phyloP scores from a whole-genome alignment of 2,113 vertebrate species.

The Maccullochella peelii region DNA sequence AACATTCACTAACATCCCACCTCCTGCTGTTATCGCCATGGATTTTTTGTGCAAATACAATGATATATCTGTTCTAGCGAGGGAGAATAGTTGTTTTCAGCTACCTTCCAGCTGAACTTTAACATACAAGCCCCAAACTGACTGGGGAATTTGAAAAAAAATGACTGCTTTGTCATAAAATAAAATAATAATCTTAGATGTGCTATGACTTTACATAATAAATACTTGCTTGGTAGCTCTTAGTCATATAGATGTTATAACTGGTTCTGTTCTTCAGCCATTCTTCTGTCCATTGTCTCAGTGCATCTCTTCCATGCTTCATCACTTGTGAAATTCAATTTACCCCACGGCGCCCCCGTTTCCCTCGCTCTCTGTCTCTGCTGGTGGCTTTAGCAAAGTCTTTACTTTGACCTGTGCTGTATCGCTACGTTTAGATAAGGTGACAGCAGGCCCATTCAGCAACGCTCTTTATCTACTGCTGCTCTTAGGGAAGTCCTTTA shows the following conservation, averaged over 20 bases:
- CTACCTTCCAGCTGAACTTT: constrained; percentile 56
- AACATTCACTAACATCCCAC: constrained; percentile 85
- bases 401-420: constrained; percentile 69
- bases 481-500: constrained; percentile 74
- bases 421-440: constrained; percentile 76
- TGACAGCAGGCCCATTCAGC: constrained; percentile 75
- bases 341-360: constrained; percentile 12
- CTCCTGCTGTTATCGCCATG: constrained; percentile 89
- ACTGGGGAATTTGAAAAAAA: constrained; percentile 52
- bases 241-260: constrained; percentile 1
- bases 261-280: background rate
- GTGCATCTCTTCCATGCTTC: constrained; percentile 24
- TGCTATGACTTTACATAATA: background rate
- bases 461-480: constrained; percentile 73
- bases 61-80: constrained; percentile 85
- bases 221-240: constrained; percentile 2
- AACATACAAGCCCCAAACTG: background rate
- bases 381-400: constrained; percentile 63
- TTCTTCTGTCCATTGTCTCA: constrained; percentile 35
- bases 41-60: constrained; percentile 87
- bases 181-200: background rate
- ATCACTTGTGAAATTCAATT: constrained; percentile 63
- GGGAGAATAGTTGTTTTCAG: constrained; percentile 84
- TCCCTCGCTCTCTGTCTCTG: constrained; percentile 42
- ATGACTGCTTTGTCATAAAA: constrained; percentile 24